Conservation (phyloP, 2,113 vertebrate species). For the Typhlomys cinereus region DNA sequence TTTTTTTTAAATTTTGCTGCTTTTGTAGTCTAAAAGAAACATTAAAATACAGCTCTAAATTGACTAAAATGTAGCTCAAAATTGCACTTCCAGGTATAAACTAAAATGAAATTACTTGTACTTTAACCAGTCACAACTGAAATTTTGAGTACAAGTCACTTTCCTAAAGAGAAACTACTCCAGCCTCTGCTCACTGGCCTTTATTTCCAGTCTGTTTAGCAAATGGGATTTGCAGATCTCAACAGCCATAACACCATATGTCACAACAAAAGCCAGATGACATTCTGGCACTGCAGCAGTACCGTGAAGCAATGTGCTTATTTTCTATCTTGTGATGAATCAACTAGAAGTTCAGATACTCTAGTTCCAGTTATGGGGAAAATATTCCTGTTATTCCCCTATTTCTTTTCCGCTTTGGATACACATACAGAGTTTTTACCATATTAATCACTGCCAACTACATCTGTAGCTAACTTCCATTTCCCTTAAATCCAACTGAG, state of each 20-base stretch:
- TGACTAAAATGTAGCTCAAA: not conserved
- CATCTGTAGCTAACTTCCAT: not conserved
- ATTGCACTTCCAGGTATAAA: not conserved
- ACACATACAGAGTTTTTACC: not conserved
- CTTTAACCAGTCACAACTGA: not conserved
- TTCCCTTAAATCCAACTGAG: slow-evolving; percentile 15
- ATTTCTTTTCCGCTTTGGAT: not conserved
- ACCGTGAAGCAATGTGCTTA: slow-evolving; percentile 38
- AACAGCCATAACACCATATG: slow-evolving; percentile 70
- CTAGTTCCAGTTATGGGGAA: not conserved
- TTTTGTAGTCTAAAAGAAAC: slow-evolving; percentile 27
- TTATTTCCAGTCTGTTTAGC: slow-evolving; percentile 75
- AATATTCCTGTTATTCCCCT: not conserved
- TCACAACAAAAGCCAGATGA: slow-evolving; percentile 67
- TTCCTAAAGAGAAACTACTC: slow-evolving; percentile 47
- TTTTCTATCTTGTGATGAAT: slow-evolving; percentile 55
- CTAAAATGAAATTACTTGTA: not conserved
- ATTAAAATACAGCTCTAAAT: slow-evolving; percentile 10
- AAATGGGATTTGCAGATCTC: slow-evolving; percentile 57
- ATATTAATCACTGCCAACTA: not conserved
- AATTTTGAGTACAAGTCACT: not conserved
- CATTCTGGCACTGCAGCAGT: slow-evolving; percentile 38
- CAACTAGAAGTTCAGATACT: slow-evolving; percentile 47
- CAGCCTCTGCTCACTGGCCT: slow-evolving; percentile 16
- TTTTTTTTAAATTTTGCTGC: not conserved